Evolutionary conservation across 2,888 invertebrate genomes (phyloP).

Genomic region (Yponomeuta evonymella): DNA sequence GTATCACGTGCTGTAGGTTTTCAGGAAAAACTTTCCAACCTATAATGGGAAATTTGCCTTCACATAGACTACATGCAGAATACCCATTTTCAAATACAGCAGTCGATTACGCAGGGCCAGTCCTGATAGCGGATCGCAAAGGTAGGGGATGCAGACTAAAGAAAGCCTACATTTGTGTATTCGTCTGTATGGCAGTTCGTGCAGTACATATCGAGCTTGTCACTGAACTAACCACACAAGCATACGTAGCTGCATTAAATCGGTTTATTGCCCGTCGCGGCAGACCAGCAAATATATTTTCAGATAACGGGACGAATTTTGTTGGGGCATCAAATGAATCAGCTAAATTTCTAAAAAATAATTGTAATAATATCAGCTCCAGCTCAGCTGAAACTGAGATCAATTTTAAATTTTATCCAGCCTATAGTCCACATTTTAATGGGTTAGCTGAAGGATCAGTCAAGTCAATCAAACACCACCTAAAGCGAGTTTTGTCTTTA

Average conservation of each 20-base stretch:
- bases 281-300: slow-evolving; percentile 15
- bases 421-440: slow-evolving; percentile 24
- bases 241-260: slow-evolving; percentile 9
- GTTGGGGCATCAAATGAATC: slow-evolving; percentile 16
- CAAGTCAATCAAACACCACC: slow-evolving; percentile 26
- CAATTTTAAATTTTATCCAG: slow-evolving; percentile 23
- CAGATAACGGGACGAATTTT: slow-evolving; percentile 17
- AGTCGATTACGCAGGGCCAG: slow-evolving; percentile 18
- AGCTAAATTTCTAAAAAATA: slow-evolving; percentile 9
- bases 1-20: slow-evolving; percentile 20
- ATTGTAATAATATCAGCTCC: slow-evolving; percentile 5
- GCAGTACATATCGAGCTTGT: slow-evolving; percentile 17
- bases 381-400: slow-evolving; percentile 8
- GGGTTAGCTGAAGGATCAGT: slow-evolving; percentile 26
- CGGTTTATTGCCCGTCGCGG: slow-evolving; percentile 15
- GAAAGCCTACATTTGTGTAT: slow-evolving; percentile 8
- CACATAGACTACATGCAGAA: slow-evolving; percentile 14
- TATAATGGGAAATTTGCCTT: slow-evolving; percentile 17
- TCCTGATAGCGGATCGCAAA: slow-evolving; percentile 11
- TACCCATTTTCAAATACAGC: slow-evolving; percentile 19
- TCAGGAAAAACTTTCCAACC: slow-evolving; percentile 20
- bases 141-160: slow-evolving; percentile 12
- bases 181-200: slow-evolving; percentile 5
- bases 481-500: slow-evolving; percentile 17
- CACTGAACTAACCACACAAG: slow-evolving; percentile 13